phyloP scores from a whole-genome alignment of 2,888 invertebrate species.

The Vanessa cardui region DNA sequence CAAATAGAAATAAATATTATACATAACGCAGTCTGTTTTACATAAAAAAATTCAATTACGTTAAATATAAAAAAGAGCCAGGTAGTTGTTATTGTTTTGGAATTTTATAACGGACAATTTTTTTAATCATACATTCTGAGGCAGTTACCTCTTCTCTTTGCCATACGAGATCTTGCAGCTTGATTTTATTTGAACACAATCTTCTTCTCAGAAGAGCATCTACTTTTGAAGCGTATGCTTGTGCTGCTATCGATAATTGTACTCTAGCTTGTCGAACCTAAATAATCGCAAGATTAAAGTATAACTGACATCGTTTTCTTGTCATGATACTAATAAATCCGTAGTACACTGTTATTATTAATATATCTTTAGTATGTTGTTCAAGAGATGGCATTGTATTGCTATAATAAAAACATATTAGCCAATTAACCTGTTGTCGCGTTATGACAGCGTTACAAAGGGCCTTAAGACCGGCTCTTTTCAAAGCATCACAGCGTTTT shows the following conservation, averaged over 20 bases:
- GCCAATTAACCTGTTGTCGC: constrained; percentile 60
- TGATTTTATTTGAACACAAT: constrained; percentile 88
- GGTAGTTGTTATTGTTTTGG: too few relatives aligned
- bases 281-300: background rate
- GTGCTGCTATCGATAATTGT: constrained; percentile 86
- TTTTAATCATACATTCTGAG: too few relatives aligned
- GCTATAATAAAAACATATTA: background rate
- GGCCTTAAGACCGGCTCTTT: constrained; percentile 62
- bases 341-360: too few relatives aligned
- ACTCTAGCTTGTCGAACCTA: constrained; percentile 86
- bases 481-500: constrained; percentile 60
- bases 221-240: constrained; percentile 87
- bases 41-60: too few relatives aligned
- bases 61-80: too few relatives aligned
- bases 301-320: too few relatives aligned
- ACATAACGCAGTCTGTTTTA: too few relatives aligned
- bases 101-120: too few relatives aligned
- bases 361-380: too few relatives aligned
- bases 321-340: too few relatives aligned
- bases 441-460: constrained; percentile 58
- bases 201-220: constrained; percentile 89
- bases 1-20: too few relatives aligned
- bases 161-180: constrained; percentile 90
- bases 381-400: too few relatives aligned
- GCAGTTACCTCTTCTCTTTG: constrained; percentile 85